phyloP scores from a whole-genome alignment of 2,888 invertebrate species.

The Ligdia adustata region DNA sequence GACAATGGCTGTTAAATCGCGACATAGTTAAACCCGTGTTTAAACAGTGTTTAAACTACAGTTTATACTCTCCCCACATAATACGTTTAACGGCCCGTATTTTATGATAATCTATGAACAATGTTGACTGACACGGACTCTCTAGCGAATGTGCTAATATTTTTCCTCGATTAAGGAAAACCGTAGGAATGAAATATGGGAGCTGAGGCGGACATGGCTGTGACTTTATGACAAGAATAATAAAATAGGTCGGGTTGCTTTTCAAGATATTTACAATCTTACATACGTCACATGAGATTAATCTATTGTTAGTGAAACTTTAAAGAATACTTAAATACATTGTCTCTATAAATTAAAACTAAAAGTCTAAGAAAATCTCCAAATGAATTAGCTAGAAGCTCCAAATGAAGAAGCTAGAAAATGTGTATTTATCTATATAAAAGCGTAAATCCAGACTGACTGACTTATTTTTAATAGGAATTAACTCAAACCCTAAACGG shows the following conservation, averaged over 20 bases:
- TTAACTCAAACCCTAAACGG: too few species aligned
- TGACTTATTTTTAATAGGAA: too few species aligned
- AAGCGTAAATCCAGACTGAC: too few species aligned
- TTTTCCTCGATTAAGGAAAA: slow-evolving; percentile 24
- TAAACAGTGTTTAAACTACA: slow-evolving; percentile 16
- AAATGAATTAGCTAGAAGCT: too few species aligned
- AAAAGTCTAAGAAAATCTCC: too few species aligned
- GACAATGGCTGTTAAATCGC: slow-evolving; percentile 27
- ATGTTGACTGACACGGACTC: slow-evolving; percentile 21
- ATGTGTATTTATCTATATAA: too few species aligned
- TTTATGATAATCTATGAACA: slow-evolving; percentile 40
- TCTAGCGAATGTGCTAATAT: slow-evolving; percentile 16
- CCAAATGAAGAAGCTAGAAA: too few species aligned
- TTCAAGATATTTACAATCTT: neutral
- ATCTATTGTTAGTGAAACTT: too few species aligned
- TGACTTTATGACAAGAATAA: slow-evolving; percentile 10
- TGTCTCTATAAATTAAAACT: too few species aligned
- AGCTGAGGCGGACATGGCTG: neutral
- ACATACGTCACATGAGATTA: too few species aligned
- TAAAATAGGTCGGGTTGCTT: neutral
- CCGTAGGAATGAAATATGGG: slow-evolving; percentile 5
- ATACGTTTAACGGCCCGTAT: slow-evolving; percentile 34
- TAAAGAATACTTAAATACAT: too few species aligned
- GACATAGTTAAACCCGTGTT: slow-evolving; percentile 21
- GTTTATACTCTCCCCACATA: slow-evolving; percentile 21